A percentile compares a stretch with the other conserved stretches of the same genome.
phyloP scores from a whole-genome alignment of 2,797 vertebrate genomes.

The Sorex maritimensis region DNA sequence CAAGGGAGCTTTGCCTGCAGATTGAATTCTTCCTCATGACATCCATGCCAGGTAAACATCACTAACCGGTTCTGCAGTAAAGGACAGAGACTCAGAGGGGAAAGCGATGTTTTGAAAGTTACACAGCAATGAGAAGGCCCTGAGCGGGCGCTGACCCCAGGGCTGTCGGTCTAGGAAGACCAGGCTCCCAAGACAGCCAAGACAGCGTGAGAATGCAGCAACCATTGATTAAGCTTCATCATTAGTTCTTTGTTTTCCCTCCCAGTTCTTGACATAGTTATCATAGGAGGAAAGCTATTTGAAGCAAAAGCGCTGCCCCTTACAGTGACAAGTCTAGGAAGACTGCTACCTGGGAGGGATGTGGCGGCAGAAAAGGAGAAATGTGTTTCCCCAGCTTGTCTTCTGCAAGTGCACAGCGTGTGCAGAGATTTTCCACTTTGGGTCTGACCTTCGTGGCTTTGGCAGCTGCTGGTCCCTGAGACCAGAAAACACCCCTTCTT shows the following conservation, averaged over 20 bases:
- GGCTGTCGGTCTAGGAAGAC: slow-evolving; percentile 7
- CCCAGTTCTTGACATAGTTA: neutral
- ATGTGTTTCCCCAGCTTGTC: neutral
- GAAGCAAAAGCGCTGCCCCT: slow-evolving; percentile 1
- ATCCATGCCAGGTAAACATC: slow-evolving; percentile 4
- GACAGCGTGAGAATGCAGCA: neutral
- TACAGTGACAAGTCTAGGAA: neutral
- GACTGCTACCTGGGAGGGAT: neutral
- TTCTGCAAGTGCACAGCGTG: neutral
- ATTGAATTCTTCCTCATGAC: slow-evolving; percentile 14
- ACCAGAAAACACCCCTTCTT: neutral
- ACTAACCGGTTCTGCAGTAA: neutral
- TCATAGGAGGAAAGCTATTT: neutral
- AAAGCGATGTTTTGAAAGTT: slow-evolving; percentile 40
- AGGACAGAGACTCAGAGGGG: slow-evolving; percentile 46
- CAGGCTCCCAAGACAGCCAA: neutral
- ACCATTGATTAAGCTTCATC: neutral
- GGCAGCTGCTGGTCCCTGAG: neutral
- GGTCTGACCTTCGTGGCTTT: neutral
- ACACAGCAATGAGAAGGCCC: slow-evolving; percentile 4
- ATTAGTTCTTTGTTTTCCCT: neutral
- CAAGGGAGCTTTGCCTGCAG: slow-evolving; percentile 16
- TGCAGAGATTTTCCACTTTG: neutral
- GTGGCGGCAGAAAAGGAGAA: neutral
- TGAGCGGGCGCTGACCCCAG: neutral